These are phyloP conservation scores for Wasmannia auropunctata DNA, from an alignment of 1,140 invertebrate genomes.

Conservation along the genomic window DNA sequence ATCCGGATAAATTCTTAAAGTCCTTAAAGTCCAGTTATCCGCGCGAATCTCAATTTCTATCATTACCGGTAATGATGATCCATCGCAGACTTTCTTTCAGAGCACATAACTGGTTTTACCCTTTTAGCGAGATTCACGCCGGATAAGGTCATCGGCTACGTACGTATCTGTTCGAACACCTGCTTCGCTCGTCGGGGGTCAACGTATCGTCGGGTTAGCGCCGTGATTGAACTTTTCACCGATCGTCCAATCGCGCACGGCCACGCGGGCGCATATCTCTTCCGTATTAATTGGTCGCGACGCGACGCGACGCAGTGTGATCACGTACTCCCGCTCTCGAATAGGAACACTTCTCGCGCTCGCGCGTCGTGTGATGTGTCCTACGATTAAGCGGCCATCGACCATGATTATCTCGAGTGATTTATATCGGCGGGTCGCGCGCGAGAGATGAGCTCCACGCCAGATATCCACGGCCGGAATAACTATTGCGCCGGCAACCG, in stretches of 20 bases:
- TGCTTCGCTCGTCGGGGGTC: conserved; percentile 52
- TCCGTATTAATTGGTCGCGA: conserved; percentile 50
- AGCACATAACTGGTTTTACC: conserved; percentile 57
- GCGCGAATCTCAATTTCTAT: conserved; percentile 10
- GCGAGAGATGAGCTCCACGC: background rate
- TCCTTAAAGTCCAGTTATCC: conserved; percentile 1
- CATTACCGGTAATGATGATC: conserved; percentile 26
- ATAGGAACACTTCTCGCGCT: conserved; percentile 39
- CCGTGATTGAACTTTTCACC: conserved; percentile 63
- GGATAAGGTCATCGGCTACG: conserved; percentile 59
- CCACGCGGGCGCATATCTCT: conserved; percentile 32
- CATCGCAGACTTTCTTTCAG: conserved; percentile 7
- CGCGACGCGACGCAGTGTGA: background rate
- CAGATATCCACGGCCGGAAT: conserved; percentile 54
- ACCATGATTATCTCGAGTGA: conserved; percentile 71
- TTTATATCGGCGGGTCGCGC: conserved; percentile 62
- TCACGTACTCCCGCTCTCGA: background rate
- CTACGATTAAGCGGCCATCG: conserved; percentile 71
- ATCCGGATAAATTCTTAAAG: background rate
- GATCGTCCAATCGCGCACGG: conserved; percentile 36
- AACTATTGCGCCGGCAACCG: conserved; percentile 72
- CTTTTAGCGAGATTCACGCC: conserved; percentile 61
- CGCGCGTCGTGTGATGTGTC: conserved; percentile 58
- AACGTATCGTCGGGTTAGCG: conserved; percentile 52
- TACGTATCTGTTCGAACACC: conserved; percentile 48